Conservation (phyloP, 2,113 vertebrate genomes). For the Microcebus tavaratra region DNA sequence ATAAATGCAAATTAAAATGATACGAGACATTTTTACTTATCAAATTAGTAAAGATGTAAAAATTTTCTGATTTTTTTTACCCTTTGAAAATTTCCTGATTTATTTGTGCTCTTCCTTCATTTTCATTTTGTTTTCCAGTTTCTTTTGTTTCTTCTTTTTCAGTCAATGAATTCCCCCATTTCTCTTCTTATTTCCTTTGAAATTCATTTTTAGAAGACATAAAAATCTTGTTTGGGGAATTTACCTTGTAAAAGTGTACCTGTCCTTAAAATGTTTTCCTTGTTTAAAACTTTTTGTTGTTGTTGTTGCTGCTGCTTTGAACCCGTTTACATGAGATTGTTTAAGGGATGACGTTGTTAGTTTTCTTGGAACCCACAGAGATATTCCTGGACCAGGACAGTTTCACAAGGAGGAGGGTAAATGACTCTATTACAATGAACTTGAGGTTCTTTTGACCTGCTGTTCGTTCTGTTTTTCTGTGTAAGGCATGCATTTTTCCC, state of each 20-base stretch:
- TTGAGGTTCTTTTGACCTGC: not conserved
- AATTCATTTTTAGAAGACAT: constrained; percentile 27
- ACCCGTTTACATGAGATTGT: not conserved
- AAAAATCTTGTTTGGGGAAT: not conserved
- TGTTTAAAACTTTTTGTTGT: not conserved
- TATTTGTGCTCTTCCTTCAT: not conserved
- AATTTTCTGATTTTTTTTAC: not conserved
- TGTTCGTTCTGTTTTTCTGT: not conserved
- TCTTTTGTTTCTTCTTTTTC: not conserved
- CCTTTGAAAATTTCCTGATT: not conserved
- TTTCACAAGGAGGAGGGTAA: not conserved
- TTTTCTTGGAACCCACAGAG: not conserved
- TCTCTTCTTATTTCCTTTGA: not conserved
- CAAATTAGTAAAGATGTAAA: not conserved
- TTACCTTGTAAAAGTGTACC: not conserved
- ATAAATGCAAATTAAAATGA: constrained; percentile 26
- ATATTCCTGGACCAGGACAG: not conserved
- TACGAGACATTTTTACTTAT: not conserved
- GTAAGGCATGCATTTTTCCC: not conserved
- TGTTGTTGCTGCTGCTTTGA: not conserved
- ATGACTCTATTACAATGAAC: not conserved
- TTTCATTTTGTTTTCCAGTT: constrained; percentile 20
- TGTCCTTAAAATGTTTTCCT: not conserved
- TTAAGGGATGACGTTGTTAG: not conserved
- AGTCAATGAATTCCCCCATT: not conserved